Conservation (phyloP, 2,888 invertebrate genomes). For the Eristalis arbustorum region DNA sequence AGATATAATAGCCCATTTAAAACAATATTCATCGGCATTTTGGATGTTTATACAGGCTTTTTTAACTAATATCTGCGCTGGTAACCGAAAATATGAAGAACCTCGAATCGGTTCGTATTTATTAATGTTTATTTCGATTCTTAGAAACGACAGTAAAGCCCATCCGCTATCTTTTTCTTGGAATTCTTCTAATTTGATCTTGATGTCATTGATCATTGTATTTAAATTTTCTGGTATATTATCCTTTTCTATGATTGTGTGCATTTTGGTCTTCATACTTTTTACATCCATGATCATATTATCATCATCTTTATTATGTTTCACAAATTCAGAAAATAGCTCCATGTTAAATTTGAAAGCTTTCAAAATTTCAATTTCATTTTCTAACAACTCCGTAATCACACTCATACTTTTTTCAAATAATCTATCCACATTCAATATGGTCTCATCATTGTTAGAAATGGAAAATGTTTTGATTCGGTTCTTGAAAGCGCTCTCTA, state of each 20-base stretch:
- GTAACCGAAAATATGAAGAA: neutral
- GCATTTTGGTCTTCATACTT: neutral
- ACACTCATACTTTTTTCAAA: neutral
- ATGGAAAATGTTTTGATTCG: neutral
- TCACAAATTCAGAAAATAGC: neutral
- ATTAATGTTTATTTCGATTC: neutral
- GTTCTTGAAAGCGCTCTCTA: neutral
- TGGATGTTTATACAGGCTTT: neutral
- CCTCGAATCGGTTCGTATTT: neutral
- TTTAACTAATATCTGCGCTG: neutral
- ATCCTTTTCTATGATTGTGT: neutral
- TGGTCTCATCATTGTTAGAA: neutral
- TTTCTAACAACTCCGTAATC: neutral
- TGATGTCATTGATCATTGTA: too few relatives aligned
- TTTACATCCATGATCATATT: neutral
- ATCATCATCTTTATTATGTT: neutral
- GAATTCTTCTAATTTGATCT: neutral
- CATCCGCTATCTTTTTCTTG: neutral
- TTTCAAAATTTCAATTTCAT: neutral
- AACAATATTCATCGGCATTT: neutral
- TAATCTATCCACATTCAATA: neutral
- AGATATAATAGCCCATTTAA: neutral
- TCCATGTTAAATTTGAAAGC: neutral
- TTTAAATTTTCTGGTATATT: neutral
- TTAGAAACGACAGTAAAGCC: neutral